Evolutionary conservation across 2,113 vertebrate genomes (phyloP).

Genomic region (Dinomys branickii): DNA sequence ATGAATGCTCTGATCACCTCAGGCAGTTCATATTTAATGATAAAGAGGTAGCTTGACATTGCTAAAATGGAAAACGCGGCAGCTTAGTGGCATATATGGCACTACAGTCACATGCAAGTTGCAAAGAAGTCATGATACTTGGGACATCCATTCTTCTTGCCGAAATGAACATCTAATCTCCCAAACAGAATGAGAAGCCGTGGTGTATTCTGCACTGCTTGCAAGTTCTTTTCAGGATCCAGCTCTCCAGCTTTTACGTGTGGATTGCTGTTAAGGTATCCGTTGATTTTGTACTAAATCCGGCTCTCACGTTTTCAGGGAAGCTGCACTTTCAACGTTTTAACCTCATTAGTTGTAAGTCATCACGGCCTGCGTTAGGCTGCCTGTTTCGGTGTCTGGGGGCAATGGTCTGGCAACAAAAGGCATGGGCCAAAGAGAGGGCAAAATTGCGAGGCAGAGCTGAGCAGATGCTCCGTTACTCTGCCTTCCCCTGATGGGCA

Average conservation of each 20-base stretch:
- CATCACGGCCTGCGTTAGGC: not conserved
- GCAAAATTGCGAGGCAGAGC: not conserved
- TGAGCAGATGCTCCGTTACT: not conserved
- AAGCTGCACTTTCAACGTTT: not conserved
- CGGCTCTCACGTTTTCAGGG: not conserved
- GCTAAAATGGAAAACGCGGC: slow-evolving; percentile 86
- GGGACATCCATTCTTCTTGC: not conserved
- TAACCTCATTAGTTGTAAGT: not conserved
- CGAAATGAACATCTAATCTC: not conserved
- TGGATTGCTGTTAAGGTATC: not conserved
- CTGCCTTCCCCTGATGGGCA: not conserved
- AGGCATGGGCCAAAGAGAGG: not conserved
- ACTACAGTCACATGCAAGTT: not conserved
- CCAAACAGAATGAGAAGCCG: not conserved
- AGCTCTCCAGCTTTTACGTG: not conserved
- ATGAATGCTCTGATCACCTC: slow-evolving; percentile 96
- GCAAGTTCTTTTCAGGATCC: slow-evolving; percentile 13
- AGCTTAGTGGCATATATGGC: slow-evolving; percentile 33
- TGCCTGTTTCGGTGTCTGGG: not conserved
- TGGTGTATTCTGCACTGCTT: not conserved
- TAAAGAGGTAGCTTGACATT: slow-evolving; percentile 99
- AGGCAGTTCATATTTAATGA: slow-evolving; percentile 98
- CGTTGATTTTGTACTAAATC: slow-evolving; percentile 7
- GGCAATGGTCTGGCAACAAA: not conserved
- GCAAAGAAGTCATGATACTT: not conserved